Evolutionary conservation across 2,113 vertebrate species (phyloP), one percentile per base, ranked within the genome.

Genomic region (Eira barbara): DNA sequence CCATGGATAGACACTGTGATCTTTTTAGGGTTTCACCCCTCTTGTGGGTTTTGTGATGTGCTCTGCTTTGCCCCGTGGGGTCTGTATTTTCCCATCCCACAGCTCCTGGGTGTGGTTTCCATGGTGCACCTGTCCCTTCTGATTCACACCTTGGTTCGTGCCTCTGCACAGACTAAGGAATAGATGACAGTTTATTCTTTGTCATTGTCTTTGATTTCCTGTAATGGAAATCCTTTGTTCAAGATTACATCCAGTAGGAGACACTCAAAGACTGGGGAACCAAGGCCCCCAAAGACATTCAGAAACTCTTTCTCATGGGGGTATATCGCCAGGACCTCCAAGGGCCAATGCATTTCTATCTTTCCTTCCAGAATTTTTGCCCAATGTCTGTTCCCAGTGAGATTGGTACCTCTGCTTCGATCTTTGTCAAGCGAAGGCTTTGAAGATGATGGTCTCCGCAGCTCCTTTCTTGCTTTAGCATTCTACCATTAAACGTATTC

Each of bases 361-460:
- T 9, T 18, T 82, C 2, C 17, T 63, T 18, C 45, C 5, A 42
- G 13, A 20, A 11, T 27, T 29, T 83, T 65, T 11, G 14, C 57
- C 21, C 55, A 14, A 0, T 3, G 4, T 55, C 78, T 55, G 3
- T 36, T n/a, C 21, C 3, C 14, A 1, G 3, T 23, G 29, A 90
- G 78, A 7, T 7, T 7, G 8, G 13, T 15, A 6, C 39, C 27
- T 39, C 8, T 7, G 45, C 55, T n/a, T 23, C 23, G 29, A 12
- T 45, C 79, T 76, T 17, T 25, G 0, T 2, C 15, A 15, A 90
- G 14, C 10, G 2, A 12, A 1, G 42, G 42, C 27, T 20, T 63
- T 73, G 14, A 47, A 49, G 42, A 18, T 0, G 18, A 61, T 1
- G 1, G 0, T 25, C 3, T 89, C 4, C 4, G 3, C 14, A 1